Conservation (phyloP, 2,797 vertebrate genomes). For the Momotus momota region DNA sequence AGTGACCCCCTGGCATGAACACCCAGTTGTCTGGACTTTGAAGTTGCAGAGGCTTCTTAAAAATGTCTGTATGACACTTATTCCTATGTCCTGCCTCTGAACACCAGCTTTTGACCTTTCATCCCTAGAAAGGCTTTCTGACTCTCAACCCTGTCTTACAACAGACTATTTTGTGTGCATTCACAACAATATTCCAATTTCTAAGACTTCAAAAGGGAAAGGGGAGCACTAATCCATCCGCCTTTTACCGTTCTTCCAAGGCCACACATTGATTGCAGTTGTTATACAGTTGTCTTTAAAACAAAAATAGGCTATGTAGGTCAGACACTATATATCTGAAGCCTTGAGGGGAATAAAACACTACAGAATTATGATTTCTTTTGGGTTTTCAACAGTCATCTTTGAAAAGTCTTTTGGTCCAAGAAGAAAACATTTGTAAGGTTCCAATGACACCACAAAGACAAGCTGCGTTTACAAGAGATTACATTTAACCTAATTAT, state of each 20-base stretch:
- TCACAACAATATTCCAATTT: background rate
- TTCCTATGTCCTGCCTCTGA: slow-evolving; percentile 15
- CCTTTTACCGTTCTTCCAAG: background rate
- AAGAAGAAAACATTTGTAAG: background rate
- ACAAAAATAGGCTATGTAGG: background rate
- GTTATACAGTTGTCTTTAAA: background rate
- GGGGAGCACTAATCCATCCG: background rate
- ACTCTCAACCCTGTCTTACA: background rate
- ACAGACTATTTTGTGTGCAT: background rate
- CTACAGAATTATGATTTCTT: background rate
- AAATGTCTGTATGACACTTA: background rate
- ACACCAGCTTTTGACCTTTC: slow-evolving; percentile 47
- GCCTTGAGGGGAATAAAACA: background rate
- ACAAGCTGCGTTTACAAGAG: background rate
- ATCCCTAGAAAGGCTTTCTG: background rate
- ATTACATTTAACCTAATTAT: background rate
- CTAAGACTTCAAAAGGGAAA: background rate
- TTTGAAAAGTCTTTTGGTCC: background rate
- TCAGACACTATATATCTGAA: background rate
- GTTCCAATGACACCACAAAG: background rate
- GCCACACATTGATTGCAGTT: background rate
- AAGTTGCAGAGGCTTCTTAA: slow-evolving; percentile 57
- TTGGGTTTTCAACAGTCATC: background rate
- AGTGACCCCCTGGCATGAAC: slow-evolving; percentile 60
- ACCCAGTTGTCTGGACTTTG: slow-evolving; percentile 64